Percentiles rank a stretch among this genome's conserved stretches.
Evolutionary conservation across 2,113 vertebrate genomes (phyloP).

Genomic region (Papio anubis): DNA sequence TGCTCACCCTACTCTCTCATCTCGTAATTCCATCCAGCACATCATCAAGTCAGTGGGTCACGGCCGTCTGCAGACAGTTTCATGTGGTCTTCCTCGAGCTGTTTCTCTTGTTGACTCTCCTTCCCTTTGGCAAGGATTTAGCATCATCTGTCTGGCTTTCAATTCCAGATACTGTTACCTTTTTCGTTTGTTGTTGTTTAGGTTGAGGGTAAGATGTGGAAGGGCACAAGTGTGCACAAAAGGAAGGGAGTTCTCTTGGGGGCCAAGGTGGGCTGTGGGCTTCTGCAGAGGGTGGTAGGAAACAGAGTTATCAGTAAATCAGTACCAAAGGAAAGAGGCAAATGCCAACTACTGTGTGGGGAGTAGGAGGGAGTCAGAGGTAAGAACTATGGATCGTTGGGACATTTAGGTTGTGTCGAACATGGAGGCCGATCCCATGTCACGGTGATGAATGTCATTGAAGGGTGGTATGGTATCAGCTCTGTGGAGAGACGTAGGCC

Average conservation of each 20-base stretch:
- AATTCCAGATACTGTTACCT: not conserved
- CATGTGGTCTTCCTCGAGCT: rapidly evolving
- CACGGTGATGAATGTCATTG: not conserved
- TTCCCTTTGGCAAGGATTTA: not conserved
- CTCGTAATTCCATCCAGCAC: not conserved
- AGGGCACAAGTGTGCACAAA: not conserved
- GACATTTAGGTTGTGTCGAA: not conserved
- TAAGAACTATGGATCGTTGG: not conserved
- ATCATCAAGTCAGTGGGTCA: not conserved
- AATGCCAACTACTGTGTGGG: not conserved
- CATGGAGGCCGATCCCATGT: not conserved
- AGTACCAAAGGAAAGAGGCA: not conserved
- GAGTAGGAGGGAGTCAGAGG: not conserved
- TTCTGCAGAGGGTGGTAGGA: not conserved
- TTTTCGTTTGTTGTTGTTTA: not conserved
- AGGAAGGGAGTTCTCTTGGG: not conserved
- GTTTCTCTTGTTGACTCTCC: not conserved
- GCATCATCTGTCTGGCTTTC: not conserved
- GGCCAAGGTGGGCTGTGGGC: not conserved
- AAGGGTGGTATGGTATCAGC: not conserved
- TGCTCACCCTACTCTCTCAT: not conserved
- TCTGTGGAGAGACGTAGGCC: not conserved
- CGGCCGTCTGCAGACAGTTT: not conserved
- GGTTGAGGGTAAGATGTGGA: not conserved
- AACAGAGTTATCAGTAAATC: not conserved